Evolutionary conservation across 2,113 vertebrate species (phyloP), one percentile per base, ranked within the genome.

Genomic region (Fregata magnificens): DNA sequence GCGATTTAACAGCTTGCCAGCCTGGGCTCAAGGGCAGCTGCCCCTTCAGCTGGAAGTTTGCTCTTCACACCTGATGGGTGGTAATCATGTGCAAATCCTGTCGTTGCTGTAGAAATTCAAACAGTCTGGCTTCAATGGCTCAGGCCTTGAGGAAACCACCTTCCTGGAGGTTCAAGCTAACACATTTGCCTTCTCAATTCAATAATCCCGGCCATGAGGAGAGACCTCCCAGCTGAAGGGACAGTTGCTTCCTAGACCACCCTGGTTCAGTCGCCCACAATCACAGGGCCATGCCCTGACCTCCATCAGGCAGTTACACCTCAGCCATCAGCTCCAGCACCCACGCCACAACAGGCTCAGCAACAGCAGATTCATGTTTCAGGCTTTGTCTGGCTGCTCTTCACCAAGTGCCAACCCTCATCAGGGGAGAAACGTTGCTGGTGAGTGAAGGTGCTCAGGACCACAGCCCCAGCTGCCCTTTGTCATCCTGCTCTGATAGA

Each of bases 261-360:
- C 18, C 8, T 28, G 10, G 34, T 26, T 67, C 26, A 52, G 28
- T 7, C 1, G 0, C 34, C 58, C 1, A 0, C 31, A 73, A 8
- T 20, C 2, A 83, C 3, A 0, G 31, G 19, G 1, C 40, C 40
- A 15, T 70, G 34, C 86, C 34, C 55, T 36, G 40, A 76, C 10
- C 5, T 52, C 70, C 66, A 26, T 28, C 42, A 66, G 11, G 45
- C 50, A 55, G 36, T 19, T 25, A 24, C 50, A 40, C 18, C 36
- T 79, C 42, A 20, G 25, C 36, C 65, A 26, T 38, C 50, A 78
- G 38, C 58, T 84, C 69, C 78, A 81, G 21, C 32, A 85, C 32
- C 79, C 7, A 1, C 34, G 36, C 20, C 55, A 53, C 1, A 1
- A 44, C 0, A 1, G 49, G 55, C 55, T 70, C 63, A 73, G 50